phyloP scores from a whole-genome alignment of 2,888 invertebrate species.

The Aromia moschata region DNA sequence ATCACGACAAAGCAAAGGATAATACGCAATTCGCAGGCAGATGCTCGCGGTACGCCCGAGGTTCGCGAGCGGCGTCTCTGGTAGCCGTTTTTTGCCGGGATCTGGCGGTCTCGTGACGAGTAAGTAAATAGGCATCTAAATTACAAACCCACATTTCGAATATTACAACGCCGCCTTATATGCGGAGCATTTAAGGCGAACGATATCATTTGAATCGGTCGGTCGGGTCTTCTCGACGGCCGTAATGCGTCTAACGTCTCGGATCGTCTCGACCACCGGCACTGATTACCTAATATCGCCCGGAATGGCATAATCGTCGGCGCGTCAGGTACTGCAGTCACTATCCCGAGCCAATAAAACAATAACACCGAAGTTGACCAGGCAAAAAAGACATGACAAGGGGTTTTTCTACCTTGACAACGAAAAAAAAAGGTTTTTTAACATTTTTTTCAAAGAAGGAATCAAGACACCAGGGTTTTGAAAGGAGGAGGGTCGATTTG shows the following conservation, averaged over 20 bases:
- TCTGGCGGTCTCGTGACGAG: constrained; percentile 48
- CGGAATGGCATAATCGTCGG: constrained; percentile 53
- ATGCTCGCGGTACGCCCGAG: constrained; percentile 33
- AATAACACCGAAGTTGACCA: too few species aligned
- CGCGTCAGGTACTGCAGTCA: constrained; percentile 30
- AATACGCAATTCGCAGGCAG: constrained; percentile 57
- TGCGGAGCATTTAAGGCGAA: constrained; percentile 44
- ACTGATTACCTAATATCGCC: constrained; percentile 58
- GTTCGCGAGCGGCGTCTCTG: constrained; percentile 40
- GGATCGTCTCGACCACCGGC: constrained; percentile 54
- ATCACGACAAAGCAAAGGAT: constrained; percentile 47
- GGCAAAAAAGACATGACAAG: too few species aligned
- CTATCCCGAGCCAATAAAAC: too few species aligned
- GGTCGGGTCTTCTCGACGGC: constrained; percentile 37
- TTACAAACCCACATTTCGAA: constrained; percentile 52
- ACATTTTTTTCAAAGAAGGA: too few species aligned
- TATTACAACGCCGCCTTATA: constrained; percentile 50
- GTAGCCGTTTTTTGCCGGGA: constrained; percentile 41
- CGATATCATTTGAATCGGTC: constrained; percentile 52
- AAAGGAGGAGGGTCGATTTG: too few species aligned
- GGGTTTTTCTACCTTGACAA: too few species aligned
- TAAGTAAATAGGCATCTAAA: constrained; percentile 53
- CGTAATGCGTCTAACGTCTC: constrained; percentile 43
- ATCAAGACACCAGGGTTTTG: too few species aligned
- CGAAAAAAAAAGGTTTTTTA: too few species aligned